Evolutionary conservation across 1,140 invertebrate species (phyloP).

Genomic region (Acyrthosiphon pisum): DNA sequence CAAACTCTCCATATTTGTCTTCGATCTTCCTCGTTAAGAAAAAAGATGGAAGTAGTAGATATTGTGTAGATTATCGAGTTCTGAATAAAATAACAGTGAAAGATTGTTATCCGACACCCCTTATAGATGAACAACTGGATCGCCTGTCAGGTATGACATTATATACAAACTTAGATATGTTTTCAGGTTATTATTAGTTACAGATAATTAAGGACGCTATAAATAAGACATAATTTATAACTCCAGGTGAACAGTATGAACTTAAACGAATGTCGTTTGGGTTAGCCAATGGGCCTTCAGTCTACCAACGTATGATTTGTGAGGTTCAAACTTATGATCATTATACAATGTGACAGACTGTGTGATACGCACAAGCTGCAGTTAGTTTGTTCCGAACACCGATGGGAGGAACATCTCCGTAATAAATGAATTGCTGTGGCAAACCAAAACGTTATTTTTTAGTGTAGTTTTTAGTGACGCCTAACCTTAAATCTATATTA

Average conservation of each 20-base stretch:
- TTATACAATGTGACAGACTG: no score
- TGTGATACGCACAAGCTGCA: no score
- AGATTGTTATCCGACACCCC: slow-evolving; percentile 65
- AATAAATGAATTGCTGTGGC: no score
- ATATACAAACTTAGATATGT: not conserved
- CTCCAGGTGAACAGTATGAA: not conserved
- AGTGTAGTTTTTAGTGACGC: no score
- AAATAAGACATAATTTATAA: slow-evolving; percentile 62
- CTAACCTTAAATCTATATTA: no score
- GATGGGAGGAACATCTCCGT: no score
- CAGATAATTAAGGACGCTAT: not conserved
- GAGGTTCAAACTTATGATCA: no score
- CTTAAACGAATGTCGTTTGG: slow-evolving; percentile 2
- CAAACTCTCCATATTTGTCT: no score
- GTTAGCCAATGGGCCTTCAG: not conserved
- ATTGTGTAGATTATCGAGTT: not conserved
- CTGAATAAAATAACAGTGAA: slow-evolving; percentile 63
- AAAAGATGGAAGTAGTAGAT: not conserved
- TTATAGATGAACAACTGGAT: slow-evolving; percentile 65
- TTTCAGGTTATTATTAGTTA: not conserved
- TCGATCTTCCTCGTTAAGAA: not conserved
- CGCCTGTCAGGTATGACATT: not conserved
- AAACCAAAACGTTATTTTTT: no score
- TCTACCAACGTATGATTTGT: slow-evolving; percentile 41
- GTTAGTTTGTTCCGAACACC: no score